Evolutionary conservation across 2,797 vertebrate species (phyloP).

Genomic region (Chaenodraco wilsoni): DNA sequence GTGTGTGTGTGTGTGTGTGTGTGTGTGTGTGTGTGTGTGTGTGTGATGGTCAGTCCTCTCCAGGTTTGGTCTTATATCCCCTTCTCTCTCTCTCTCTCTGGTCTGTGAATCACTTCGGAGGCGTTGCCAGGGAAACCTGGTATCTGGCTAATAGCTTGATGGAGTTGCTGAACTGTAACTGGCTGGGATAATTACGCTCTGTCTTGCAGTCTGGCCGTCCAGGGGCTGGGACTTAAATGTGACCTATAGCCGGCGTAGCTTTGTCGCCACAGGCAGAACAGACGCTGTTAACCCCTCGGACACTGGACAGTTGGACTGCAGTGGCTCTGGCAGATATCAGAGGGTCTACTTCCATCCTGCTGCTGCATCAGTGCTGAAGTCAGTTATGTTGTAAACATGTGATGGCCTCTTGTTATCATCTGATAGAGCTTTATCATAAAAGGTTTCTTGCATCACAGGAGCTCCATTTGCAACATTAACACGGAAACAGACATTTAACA

Average conservation of each 20-base stretch:
- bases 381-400: neutral
- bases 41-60: conserved; percentile 25
- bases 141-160: conserved; percentile 95
- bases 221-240: conserved; percentile 90
- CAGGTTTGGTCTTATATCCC: conserved; percentile 63
- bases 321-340: conserved; percentile 1
- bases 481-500: too few species aligned
- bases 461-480: too few species aligned
- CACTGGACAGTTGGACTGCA: conserved; percentile 26
- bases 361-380: neutral
- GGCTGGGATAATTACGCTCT: conserved; percentile 97
- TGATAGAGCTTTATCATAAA: too few species aligned
- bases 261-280: conserved; percentile 83
- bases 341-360: neutral
- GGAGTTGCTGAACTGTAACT: conserved; percentile 98
- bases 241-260: conserved; percentile 90
- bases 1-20: neutral
- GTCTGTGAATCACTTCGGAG: conserved; percentile 86
- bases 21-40: conserved; percentile 5
- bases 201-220: conserved; percentile 95
- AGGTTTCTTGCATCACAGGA: too few species aligned
- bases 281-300: conserved; percentile 88
- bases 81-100: conserved; percentile 86
- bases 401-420: neutral
- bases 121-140: conserved; percentile 95